Evolutionary conservation across 2,888 invertebrate genomes (phyloP).

Genomic region (Amorpha juglandis): DNA sequence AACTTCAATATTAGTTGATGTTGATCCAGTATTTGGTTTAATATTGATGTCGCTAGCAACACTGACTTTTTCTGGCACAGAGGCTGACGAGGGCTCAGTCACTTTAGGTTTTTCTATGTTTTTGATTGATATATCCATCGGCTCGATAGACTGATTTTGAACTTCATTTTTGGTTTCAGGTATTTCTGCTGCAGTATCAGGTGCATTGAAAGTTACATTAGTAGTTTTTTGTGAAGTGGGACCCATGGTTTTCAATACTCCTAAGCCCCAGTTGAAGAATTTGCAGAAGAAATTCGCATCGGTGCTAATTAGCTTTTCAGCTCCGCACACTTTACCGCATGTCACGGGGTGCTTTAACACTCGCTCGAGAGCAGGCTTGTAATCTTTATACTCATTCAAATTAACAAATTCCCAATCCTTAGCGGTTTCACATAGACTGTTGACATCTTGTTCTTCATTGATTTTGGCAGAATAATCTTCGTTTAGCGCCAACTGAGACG

Average conservation of each 20-base stretch:
- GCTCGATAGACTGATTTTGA: slow-evolving; percentile 22
- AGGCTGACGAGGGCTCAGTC: slow-evolving; percentile 24
- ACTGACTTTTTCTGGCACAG: slow-evolving; percentile 25
- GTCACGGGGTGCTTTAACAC: slow-evolving; percentile 48
- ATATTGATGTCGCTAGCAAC: background rate
- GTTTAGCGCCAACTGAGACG: slow-evolving; percentile 46
- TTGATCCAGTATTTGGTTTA: slow-evolving; percentile 20
- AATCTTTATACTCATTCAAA: slow-evolving; percentile 45
- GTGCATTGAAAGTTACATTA: slow-evolving; percentile 25
- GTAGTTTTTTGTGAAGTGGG: slow-evolving; percentile 28
- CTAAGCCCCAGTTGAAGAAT: slow-evolving; percentile 69
- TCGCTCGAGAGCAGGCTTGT: slow-evolving; percentile 48
- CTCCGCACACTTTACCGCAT: slow-evolving; percentile 65
- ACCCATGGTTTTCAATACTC: slow-evolving; percentile 45
- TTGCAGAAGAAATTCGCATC: slow-evolving; percentile 69
- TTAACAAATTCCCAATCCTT: slow-evolving; percentile 60
- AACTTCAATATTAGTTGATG: slow-evolving; percentile 32
- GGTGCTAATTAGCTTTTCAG: slow-evolving; percentile 48
- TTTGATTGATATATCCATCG: slow-evolving; percentile 26
- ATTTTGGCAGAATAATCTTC: slow-evolving; percentile 51
- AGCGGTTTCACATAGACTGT: slow-evolving; percentile 54
- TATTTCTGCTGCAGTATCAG: slow-evolving; percentile 27
- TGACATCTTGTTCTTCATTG: slow-evolving; percentile 51
- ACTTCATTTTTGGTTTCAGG: slow-evolving; percentile 25
- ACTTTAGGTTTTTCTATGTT: slow-evolving; percentile 19